Conservation (phyloP, 2,797 vertebrate species). For the Remorina albescens region DNA sequence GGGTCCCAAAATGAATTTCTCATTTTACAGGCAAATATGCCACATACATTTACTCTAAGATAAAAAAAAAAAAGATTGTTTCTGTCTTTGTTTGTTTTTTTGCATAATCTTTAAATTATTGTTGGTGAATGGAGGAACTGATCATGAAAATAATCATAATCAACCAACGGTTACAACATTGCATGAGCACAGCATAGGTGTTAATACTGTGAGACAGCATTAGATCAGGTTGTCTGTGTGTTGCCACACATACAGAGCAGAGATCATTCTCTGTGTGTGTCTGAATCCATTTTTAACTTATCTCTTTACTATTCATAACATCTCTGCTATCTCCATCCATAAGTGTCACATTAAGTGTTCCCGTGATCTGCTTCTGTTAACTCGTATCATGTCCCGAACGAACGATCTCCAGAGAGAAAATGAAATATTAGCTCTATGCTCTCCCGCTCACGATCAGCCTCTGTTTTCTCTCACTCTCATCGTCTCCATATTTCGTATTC, state of each 20-base stretch:
- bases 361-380: constrained; percentile 31
- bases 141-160: not conserved
- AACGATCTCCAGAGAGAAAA: constrained; percentile 2
- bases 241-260: not conserved
- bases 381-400: constrained; percentile 15
- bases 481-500: constrained; percentile 15
- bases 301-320: constrained; percentile 6
- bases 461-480: constrained; percentile 21
- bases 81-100: not conserved
- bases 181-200: not conserved
- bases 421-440: not conserved
- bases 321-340: constrained; percentile 17
- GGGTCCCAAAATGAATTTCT: constrained; percentile 29
- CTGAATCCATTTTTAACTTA: not conserved
- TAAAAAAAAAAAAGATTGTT: no score
- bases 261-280: constrained; percentile 1
- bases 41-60: no score
- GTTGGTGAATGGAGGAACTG: no score
- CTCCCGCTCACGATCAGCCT: not conserved
- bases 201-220: not conserved
- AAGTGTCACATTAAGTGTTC: constrained; percentile 28
- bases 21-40: no score
- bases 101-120: no score
- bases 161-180: not conserved
- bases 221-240: not conserved